Evolutionary conservation across 35 echinoderm and acorn worm genomes (phyloP).

Genomic region (Acanthaster planci): DNA sequence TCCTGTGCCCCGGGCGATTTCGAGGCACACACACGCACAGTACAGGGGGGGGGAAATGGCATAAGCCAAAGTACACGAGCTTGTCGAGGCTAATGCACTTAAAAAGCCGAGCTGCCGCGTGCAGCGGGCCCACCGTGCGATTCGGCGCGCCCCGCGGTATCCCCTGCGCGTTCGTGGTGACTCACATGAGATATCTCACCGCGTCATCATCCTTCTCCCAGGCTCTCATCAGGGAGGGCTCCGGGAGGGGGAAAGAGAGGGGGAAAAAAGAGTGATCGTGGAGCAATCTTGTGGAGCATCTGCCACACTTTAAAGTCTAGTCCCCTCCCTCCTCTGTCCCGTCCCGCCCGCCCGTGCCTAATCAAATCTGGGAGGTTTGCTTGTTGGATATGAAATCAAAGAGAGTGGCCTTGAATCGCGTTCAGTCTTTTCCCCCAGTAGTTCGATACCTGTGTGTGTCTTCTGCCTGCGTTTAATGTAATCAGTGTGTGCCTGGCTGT

Average conservation of each 20-base stretch:
- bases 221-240: no score
- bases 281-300: constrained; percentile 27
- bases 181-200: no score
- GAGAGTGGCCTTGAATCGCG: not conserved
- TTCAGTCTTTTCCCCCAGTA: no score
- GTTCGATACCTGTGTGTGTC: no score
- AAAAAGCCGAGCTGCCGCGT: not conserved
- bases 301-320: not conserved
- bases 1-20: no score
- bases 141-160: no score
- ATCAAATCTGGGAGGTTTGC: not conserved
- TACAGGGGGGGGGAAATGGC: not conserved
- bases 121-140: no score
- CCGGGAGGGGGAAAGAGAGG: no score
- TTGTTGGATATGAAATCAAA: constrained; percentile 11
- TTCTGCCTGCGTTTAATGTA: no score
- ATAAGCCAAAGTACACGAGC: constrained; percentile 30
- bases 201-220: no score
- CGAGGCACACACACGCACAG: not conserved
- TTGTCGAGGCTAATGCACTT: constrained; percentile 17
- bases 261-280: not conserved
- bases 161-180: no score
- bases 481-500: no score
- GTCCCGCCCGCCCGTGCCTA: not conserved
- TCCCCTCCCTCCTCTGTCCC: not conserved